Evolutionary conservation across 1,140 invertebrate species (phyloP).

Genomic region (Linepithema humile): DNA sequence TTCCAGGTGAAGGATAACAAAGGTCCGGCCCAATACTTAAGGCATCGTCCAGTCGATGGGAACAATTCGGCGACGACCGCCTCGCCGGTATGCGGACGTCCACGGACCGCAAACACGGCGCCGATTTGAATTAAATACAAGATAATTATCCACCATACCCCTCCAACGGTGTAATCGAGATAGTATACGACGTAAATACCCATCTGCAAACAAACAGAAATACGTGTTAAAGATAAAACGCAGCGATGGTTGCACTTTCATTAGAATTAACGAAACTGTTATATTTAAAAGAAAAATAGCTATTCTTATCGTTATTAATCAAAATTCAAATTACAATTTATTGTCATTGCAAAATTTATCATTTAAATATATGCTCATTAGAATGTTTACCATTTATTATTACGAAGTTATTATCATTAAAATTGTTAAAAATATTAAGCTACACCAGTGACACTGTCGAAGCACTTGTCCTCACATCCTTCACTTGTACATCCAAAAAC

Average conservation of each 20-base stretch:
- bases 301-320: neutral
- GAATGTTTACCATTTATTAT: constrained; percentile 17
- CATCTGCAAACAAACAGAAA: constrained; percentile 84
- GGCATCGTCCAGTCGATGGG: constrained; percentile 84
- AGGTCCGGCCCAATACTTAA: constrained; percentile 87
- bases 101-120: constrained; percentile 92
- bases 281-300: neutral
- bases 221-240: neutral
- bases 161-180: constrained; percentile 92
- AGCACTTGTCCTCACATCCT: constrained; percentile 69
- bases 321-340: neutral
- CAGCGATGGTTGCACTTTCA: neutral
- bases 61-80: constrained; percentile 90
- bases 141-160: constrained; percentile 93
- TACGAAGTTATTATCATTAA: neutral
- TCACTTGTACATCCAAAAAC: constrained; percentile 87
- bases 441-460: constrained; percentile 60
- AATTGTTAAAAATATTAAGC: neutral
- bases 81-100: constrained; percentile 93
- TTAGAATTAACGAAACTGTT: neutral
- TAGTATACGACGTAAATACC: constrained; percentile 94
- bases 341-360: neutral
- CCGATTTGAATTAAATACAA: constrained; percentile 91
- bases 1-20: constrained; percentile 95
- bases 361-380: neutral